A percentile compares a stretch with the other conserved stretches of the same genome.
Conservation (phyloP, 2,797 vertebrate species). For the Thunnus albacares region DNA sequence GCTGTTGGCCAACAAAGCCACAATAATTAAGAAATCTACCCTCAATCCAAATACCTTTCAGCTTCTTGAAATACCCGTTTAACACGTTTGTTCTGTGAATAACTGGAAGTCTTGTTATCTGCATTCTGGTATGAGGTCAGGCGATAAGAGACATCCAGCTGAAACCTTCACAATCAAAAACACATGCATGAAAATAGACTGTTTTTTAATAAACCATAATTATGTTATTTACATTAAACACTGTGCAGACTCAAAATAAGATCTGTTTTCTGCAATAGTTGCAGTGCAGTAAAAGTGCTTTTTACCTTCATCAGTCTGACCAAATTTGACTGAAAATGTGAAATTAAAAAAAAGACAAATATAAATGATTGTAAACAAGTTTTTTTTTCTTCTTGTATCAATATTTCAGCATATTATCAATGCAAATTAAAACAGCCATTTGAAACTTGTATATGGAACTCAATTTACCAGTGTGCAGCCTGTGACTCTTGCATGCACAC, state of each 20-base stretch:
- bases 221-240: slow-evolving; percentile 28
- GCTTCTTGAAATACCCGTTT: too few species aligned
- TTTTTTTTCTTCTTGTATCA: not conserved
- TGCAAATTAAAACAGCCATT: slow-evolving; percentile 24
- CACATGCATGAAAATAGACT: not conserved
- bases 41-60: too few species aligned
- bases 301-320: slow-evolving; percentile 5
- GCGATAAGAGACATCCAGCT: not conserved
- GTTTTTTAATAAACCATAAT: slow-evolving; percentile 52
- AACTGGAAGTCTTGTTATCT: too few species aligned
- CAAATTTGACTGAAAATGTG: not conserved
- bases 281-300: not conserved
- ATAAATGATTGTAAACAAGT: not conserved
- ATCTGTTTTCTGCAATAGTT: not conserved
- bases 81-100: too few species aligned
- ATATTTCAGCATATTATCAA: not conserved
- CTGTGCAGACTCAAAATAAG: slow-evolving; percentile 22
- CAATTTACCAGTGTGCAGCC: not conserved
- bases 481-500: not conserved
- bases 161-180: not conserved
- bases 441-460: slow-evolving; percentile 28
- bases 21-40: too few species aligned
- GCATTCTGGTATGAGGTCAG: too few species aligned
- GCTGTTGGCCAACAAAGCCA: too few species aligned
- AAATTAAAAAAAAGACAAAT: slow-evolving; percentile 35